Evolutionary conservation across 2,888 invertebrate genomes (phyloP), one percentile per base, ranked within the genome.

Genomic region (Philaethria dido): DNA sequence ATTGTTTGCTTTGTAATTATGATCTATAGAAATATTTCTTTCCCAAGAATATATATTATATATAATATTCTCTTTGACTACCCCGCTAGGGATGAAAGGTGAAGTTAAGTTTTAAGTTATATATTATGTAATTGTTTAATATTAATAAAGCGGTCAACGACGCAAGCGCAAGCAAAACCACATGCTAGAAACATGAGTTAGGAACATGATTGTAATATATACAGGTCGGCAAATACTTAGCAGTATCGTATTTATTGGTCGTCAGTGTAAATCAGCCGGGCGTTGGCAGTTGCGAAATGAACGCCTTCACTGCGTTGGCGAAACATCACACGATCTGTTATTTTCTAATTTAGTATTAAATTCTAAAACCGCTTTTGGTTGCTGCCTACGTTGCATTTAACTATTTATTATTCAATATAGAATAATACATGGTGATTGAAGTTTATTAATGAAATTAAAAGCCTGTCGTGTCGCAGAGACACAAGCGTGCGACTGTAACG

Each of bases 251-350:
- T 69, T 67, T 67, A 69, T 64, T 67, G 36, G 54, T 67, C 63
- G 60, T 66, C 66, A 66, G 47, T 66, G 47, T 67, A 67, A 69
- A 67, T 69, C 64, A 52, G 57, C 61, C 50, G 16, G 39, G 66
- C 61, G 63, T 57, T 63, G 33, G 55, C 50, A 8, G 66, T 69
- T 69, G 69, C 64, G 67, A 69, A 69, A 69, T 61, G 20, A 8
- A 63, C 67, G 69, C 66, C 63, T 68, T 18, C 63, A 52, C 47
- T 29, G 63, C 67, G 61, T 69, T 64, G 61, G 61, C 64, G 67
- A 67, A 67, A 54, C 59, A 63, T 64, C 63, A 47, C 29, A 22
- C 48, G 16, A 25, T 47, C 44, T 52, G 42, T 62, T 18, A 42
- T 50, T 20, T 62, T 48, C 55, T 60, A 45, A 60, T 45, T 45